Conservation (phyloP, 2,888 invertebrate genomes). For the Patella caerulea region DNA sequence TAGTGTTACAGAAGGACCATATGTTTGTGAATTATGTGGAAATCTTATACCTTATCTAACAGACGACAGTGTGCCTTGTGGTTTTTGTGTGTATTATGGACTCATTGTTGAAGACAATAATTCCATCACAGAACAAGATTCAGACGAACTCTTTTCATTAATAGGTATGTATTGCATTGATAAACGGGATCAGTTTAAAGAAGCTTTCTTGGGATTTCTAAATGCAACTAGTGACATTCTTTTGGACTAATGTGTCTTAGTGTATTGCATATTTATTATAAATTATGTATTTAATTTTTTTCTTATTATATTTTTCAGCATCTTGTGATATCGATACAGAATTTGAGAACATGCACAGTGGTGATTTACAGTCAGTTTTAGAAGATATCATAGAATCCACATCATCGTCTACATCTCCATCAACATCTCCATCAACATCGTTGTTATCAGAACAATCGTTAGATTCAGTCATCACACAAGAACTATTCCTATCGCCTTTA, state of each 20-base stretch:
- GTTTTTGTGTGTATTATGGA: neutral
- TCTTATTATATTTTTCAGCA: neutral
- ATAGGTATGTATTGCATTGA: neutral
- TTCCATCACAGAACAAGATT: neutral
- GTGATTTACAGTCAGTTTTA: neutral
- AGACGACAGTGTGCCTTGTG: neutral
- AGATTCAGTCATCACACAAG: no score
- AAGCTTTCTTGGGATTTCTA: no score
- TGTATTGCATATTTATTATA: no score
- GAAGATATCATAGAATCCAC: neutral
- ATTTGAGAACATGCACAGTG: neutral
- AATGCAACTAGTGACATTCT: no score
- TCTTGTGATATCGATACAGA: conserved; percentile 4
- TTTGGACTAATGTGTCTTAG: no score
- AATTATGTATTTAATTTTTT: no score
- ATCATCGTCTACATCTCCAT: neutral
- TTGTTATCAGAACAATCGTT: neutral
- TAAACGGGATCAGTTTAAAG: no score
- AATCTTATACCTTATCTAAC: neutral
- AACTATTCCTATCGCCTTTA: neutral
- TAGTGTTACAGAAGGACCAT: neutral
- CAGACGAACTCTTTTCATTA: conserved; percentile 1
- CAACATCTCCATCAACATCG: neutral
- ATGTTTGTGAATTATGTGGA: conserved; percentile 6
- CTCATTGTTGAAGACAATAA: neutral